Conservation (phyloP, 1,140 invertebrate genomes). For the Aphelinus certus region DNA sequence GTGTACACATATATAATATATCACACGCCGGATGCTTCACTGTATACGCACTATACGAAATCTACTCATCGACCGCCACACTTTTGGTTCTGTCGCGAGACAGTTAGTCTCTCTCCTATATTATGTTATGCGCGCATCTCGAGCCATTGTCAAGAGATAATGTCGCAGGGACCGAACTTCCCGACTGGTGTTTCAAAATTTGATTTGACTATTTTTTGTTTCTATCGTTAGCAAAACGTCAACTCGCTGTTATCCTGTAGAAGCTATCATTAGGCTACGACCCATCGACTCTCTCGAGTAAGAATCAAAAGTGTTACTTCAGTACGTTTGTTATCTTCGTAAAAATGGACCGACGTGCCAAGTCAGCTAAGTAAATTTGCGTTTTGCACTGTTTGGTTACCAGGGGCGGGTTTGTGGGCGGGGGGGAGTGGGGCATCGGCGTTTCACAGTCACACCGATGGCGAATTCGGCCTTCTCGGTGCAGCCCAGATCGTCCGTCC, state of each 20-base stretch:
- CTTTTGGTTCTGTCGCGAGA: constrained; percentile 1
- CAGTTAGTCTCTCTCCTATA: constrained; percentile 9
- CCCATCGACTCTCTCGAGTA: too few relatives aligned
- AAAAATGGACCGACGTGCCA: too few relatives aligned
- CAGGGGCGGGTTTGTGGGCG: too few relatives aligned
- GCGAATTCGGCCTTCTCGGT: too few relatives aligned
- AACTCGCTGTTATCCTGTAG: neutral
- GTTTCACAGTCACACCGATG: too few relatives aligned
- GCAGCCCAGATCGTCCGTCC: too few relatives aligned
- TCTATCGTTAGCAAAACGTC: constrained; percentile 13
- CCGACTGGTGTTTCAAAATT: neutral
- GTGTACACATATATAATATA: constrained; percentile 25
- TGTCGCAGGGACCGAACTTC: neutral
- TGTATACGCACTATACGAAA: constrained; percentile 32
- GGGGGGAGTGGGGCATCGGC: too few relatives aligned
- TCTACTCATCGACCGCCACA: constrained; percentile 24
- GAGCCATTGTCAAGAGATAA: constrained; percentile 21
- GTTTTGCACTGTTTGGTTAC: neutral
- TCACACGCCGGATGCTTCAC: constrained; percentile 31
- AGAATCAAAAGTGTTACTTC: too few relatives aligned
- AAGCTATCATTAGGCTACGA: neutral
- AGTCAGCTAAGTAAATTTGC: neutral
- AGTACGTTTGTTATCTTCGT: too few relatives aligned
- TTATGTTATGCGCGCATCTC: neutral
- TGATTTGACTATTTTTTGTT: neutral